Base-by-base conservation (phyloP, 2,888 invertebrate species). In the Eupeodes luniger region DNA sequence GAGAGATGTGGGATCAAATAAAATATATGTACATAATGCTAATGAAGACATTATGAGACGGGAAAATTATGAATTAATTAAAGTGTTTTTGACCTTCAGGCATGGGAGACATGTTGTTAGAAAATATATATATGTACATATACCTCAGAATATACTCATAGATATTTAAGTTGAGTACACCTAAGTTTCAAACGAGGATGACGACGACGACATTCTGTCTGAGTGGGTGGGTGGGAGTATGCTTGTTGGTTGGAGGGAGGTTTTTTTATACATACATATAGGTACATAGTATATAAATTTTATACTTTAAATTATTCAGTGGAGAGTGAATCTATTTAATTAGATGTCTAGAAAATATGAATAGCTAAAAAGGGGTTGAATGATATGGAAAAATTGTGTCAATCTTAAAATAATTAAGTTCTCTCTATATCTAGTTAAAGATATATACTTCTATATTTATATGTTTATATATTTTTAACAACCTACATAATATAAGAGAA, bases 361-460 rank as follows among this genome's bases (percentile, higher is more conserved):
- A 27, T 14, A 67, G 6, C 19, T 40, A 53, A 64, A 47, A 14
- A 11, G 27, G 34, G 53, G 53, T 78, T 62, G 80, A 64, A 64
- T 80, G 55, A 72, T 27, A 64, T 53, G 62, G 64, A 55, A 47
- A 69, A 82, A 77, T 49, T 75, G 55, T 81, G 80, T 72, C 72
- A 72, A 59, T 34, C 19, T 72, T 44, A 72, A 57, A 47, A 47
- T 66, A 5, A 19, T 64, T 66, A 66, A 49, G 4, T 27, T 49
- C 10, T 66, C 9, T 34, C 14, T 14, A 40, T 36, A 53, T 11
- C 11, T 1, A n/a, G 14, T n/a, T 27, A 4, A n/a, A 6, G n/a
- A 51, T 57, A 34, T 1, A 9, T 19, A 19, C 1, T 4, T 10
- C 4, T 47, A 11, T 40, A 40, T 5, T 5, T 40, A 7, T 9